Evolutionary conservation across 2,888 invertebrate genomes (phyloP), one percentile per base, ranked within the genome.

Genomic region (Tholera decimalis): DNA sequence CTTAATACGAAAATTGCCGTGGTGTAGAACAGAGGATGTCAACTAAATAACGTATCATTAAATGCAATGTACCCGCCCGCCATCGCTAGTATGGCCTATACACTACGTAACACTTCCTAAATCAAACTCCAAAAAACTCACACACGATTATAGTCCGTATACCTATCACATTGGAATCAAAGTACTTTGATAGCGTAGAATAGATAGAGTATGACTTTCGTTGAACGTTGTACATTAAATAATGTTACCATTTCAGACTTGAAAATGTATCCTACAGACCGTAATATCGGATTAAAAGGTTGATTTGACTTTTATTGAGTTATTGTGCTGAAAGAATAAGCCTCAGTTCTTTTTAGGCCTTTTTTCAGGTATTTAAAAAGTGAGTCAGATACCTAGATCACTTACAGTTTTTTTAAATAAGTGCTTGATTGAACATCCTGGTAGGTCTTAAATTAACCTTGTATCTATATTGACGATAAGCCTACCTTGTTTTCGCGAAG

Each of bases 1-100:
- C 59, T 84, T 85, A 88, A 82, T 83, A 82, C 46, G 83, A 88
- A 87, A 88, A 88, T 88, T 88, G 88, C 60, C 43, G 79, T 63
- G 62, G 77, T 66, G 70, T 78, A 61, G 80, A 80, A 82, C 82
- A 83, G 83, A 88, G 88, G 88, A 88, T 86, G 85, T 77, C 73
- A 68, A 63, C 77, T 81, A 85, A 82, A 79, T 73, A 62, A 64
- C 60, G 49, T 56, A 73, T 51, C 59, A 85, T 87, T 85, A 85
- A 69, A 79, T 73, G 79, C 73, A 70, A 85, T 82, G 72, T 80
- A 80, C 75, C 77, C 68, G 24, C 65, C 41, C n/a, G 30, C 28
- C 33, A 9, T 43, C 1, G 13, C 37, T 53, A 30, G 30, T 4
- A 43, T 56, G 53, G 58, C 46, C 66, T 46, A 49, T 64, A 62